Conservation (phyloP, 2,113 vertebrate species). For the Hypomesus transpacificus region DNA sequence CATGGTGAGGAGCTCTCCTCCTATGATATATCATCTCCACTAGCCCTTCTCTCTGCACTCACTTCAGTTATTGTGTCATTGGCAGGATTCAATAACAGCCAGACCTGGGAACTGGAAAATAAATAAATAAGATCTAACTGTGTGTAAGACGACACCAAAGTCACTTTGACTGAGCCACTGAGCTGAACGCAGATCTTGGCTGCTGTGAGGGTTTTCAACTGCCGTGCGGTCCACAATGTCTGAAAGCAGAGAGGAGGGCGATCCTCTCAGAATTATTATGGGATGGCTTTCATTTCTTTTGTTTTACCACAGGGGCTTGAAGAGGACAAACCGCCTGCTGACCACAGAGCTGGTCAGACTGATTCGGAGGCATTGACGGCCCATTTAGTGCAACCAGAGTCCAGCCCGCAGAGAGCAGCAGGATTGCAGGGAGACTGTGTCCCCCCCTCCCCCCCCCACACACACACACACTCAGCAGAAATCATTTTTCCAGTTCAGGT, state of each 20-base stretch:
- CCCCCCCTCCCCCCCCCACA: no score
- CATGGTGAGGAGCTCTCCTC: slow-evolving; percentile 22
- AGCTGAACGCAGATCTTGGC: slow-evolving; percentile 11
- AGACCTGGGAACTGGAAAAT: slow-evolving; percentile 2
- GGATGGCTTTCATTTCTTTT: neutral
- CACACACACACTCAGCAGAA: neutral
- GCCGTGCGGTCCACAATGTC: neutral
- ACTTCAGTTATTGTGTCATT: slow-evolving; percentile 20
- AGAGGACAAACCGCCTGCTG: neutral
- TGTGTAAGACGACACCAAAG: slow-evolving; percentile 16
- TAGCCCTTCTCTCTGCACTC: slow-evolving; percentile 2
- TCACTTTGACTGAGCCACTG: slow-evolving; percentile 19
- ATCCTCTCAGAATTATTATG: slow-evolving; percentile 13
- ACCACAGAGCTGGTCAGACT: no score
- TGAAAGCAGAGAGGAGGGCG: neutral
- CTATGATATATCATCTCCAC: slow-evolving; percentile 28
- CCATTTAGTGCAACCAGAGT: no score
- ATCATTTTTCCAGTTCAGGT: neutral
- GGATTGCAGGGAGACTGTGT: neutral
- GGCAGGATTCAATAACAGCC: slow-evolving; percentile 27
- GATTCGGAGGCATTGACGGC: no score
- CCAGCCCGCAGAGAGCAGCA: neutral
- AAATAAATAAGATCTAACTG: neutral
- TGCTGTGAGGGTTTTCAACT: slow-evolving; percentile 1
- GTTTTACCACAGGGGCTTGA: neutral